These are phyloP conservation scores for Pachycephala philippinensis DNA, from an alignment of 2,113 vertebrate species.

Conservation along the genomic window DNA sequence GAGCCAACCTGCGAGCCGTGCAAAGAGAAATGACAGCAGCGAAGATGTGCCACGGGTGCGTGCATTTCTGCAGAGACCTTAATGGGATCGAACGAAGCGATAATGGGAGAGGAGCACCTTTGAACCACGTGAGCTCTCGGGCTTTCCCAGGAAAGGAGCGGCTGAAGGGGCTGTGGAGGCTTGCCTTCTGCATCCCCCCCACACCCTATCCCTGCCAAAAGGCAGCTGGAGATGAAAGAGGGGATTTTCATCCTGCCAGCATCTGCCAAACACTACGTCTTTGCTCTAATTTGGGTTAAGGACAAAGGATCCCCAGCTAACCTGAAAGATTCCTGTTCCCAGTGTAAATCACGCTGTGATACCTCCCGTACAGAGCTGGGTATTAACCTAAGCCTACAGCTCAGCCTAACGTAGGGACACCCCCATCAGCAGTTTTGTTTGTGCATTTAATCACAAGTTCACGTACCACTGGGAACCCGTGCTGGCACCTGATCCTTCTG, in stretches of 20 bases:
- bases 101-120: neutral
- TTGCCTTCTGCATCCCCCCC: neutral
- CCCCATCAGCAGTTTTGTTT: neutral
- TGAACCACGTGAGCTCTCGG: fast-evolving
- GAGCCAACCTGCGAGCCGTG: neutral
- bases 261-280: neutral
- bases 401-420: neutral
- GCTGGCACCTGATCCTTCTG: neutral
- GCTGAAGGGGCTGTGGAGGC: neutral
- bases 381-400: neutral
- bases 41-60: neutral
- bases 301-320: neutral
- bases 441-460: neutral
- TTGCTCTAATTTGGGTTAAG: neutral
- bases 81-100: neutral
- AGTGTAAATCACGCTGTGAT: neutral
- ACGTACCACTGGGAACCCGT: neutral
- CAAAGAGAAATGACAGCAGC: neutral
- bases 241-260: neutral
- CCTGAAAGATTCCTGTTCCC: neutral
- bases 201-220: neutral
- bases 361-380: neutral
- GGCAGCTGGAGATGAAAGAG: neutral
- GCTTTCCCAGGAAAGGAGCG: neutral
- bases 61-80: neutral